Conservation (phyloP, 2,888 invertebrate species). For the Aphodius granarius region DNA sequence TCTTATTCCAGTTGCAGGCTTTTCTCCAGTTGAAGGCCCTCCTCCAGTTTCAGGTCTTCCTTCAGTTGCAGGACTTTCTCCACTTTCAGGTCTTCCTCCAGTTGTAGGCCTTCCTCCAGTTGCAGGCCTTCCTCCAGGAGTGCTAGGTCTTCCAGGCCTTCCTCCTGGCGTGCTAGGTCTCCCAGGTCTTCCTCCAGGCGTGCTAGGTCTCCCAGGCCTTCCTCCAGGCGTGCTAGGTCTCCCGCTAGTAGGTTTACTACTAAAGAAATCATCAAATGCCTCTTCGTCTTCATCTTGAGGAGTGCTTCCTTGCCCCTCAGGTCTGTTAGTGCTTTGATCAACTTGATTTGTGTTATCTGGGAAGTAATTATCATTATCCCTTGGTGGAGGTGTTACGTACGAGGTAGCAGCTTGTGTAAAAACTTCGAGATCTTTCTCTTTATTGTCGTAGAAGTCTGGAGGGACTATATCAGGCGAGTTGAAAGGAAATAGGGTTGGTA, state of each 20-base stretch:
- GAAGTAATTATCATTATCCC: constrained; percentile 13
- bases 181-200: constrained; percentile 9
- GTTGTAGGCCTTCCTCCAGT: constrained; percentile 15
- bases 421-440: constrained; percentile 35
- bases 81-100: neutral
- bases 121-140: neutral
- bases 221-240: constrained; percentile 15
- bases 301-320: neutral
- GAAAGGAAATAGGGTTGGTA: constrained; percentile 61
- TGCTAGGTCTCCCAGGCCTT: constrained; percentile 19
- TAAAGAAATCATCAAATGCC: constrained; percentile 19
- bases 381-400: constrained; percentile 20
- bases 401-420: constrained; percentile 61
- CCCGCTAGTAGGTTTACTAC: constrained; percentile 10
- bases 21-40: too few species aligned
- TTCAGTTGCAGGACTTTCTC: constrained; percentile 9
- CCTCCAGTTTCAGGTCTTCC: too few species aligned
- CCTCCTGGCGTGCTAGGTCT: constrained; percentile 5
- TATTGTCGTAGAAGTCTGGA: constrained; percentile 46
- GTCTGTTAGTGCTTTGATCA: constrained; percentile 15
- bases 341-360: constrained; percentile 21
- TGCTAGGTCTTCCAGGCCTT: constrained; percentile 11
- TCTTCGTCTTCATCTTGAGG: constrained; percentile 13
- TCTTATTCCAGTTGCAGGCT: constrained; percentile 7
- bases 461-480: constrained; percentile 57